Percentiles rank a stretch among this genome's conserved stretches.
These are phyloP conservation scores for Eulithis testata DNA, from an alignment of 2,888 invertebrate species.

Conservation along the genomic window DNA sequence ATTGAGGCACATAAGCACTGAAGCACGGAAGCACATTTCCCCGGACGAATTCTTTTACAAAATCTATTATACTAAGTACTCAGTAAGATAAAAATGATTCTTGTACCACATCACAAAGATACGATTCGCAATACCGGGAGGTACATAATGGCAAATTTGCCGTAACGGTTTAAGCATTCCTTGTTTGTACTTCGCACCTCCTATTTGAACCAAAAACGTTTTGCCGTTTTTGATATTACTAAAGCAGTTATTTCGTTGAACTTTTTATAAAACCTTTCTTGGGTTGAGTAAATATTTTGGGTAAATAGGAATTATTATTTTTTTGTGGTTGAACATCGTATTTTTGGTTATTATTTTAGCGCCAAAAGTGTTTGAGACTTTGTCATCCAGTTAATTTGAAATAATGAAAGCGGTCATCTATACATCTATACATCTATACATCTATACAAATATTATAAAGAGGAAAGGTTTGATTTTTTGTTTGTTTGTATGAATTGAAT, in stretches of 20 bases:
- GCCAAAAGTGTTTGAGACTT: no score
- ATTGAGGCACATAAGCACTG: no score
- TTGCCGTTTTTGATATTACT: background rate
- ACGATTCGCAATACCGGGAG: slow-evolving; percentile 43
- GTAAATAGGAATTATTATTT: background rate
- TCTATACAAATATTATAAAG: no score
- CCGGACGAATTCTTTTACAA: no score
- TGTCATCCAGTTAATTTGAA: no score
- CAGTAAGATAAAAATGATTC: background rate
- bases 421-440: no score
- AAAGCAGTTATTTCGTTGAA: background rate
- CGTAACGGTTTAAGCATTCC: slow-evolving; percentile 41
- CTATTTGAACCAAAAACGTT: slow-evolving; percentile 35
- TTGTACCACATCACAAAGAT: slow-evolving; percentile 44
- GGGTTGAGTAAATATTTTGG: slow-evolving; percentile 2
- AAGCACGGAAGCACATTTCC: no score
- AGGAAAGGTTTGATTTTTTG: no score
- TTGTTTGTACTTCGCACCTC: slow-evolving; percentile 41
- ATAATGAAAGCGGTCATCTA: no score
- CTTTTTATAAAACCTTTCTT: background rate
- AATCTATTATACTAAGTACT: no score
- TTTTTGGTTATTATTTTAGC: background rate
- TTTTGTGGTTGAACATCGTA: background rate
- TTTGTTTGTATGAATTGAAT: no score
- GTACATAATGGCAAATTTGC: slow-evolving; percentile 48